phyloP scores from a whole-genome alignment of 2,113 vertebrate species.

The Odocoileus hemionus region DNA sequence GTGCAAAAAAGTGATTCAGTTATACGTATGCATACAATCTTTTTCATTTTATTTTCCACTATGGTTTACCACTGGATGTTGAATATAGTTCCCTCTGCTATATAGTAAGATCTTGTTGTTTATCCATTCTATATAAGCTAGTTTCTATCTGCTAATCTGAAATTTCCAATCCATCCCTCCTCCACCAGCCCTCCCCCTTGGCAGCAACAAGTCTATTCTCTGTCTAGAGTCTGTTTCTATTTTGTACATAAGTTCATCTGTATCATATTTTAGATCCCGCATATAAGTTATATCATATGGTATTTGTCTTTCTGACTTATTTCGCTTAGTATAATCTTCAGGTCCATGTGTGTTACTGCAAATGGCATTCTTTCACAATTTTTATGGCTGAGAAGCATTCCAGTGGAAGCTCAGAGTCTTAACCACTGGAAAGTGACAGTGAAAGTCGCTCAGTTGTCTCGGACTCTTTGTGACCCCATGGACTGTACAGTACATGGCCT shows the following conservation, averaged over 20 bases:
- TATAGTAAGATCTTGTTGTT: not conserved
- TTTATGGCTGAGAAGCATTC: not conserved
- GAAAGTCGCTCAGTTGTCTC: not conserved
- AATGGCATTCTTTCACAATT: not conserved
- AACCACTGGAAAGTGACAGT: not conserved
- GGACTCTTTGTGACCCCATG: not conserved
- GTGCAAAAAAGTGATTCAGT: not conserved
- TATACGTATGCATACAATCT: not conserved
- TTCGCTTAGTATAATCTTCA: not conserved
- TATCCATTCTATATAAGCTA: not conserved
- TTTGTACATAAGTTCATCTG: not conserved
- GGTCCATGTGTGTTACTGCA: not conserved
- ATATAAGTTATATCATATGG: not conserved
- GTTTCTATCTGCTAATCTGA: not conserved
- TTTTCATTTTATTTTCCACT: not conserved
- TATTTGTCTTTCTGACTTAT: not conserved
- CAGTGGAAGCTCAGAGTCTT: not conserved
- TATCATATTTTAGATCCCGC: not conserved
- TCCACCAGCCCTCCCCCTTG: not conserved
- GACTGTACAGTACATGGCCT: not conserved
- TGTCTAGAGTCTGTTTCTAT: not conserved
- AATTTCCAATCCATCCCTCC: not conserved
- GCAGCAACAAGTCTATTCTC: not conserved
- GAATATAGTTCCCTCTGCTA: not conserved
- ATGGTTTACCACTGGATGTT: not conserved